Percentiles rank a stretch among this genome's conserved stretches.
Conservation (phyloP, 2,113 vertebrate species). For the Struthio camelus region DNA sequence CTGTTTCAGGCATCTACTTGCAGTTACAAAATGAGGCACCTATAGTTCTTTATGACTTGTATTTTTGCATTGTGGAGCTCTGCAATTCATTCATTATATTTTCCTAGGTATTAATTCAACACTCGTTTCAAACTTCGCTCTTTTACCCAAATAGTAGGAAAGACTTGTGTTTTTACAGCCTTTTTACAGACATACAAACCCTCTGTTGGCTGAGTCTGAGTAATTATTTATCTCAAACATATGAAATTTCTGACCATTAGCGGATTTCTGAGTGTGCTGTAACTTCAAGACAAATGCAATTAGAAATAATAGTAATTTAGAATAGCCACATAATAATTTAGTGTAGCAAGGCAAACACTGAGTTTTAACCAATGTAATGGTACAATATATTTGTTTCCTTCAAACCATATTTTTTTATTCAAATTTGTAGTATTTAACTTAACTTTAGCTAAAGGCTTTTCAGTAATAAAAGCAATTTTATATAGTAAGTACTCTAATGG, state of each 20-base stretch:
- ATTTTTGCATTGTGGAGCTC: not conserved
- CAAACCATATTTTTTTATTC: not conserved
- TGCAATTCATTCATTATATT: not conserved
- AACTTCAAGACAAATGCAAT: not conserved
- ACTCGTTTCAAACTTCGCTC: not conserved
- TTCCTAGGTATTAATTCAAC: not conserved
- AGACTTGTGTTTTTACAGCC: not conserved
- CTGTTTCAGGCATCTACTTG: not conserved
- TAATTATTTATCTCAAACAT: not conserved
- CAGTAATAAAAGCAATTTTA: not conserved
- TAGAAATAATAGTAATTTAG: not conserved
- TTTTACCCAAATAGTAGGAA: not conserved
- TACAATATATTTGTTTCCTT: not conserved
- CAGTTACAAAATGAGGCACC: not conserved
- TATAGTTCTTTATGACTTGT: not conserved
- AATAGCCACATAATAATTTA: not conserved
- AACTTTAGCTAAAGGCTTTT: not conserved
- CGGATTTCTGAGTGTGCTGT: not conserved
- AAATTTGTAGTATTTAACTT: not conserved
- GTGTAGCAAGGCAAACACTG: not conserved
- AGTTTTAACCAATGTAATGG: not conserved
- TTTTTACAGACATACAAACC: accelerated
- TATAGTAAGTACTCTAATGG: not conserved
- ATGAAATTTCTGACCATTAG: not conserved
- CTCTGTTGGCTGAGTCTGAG: not conserved